These are phyloP conservation scores for Phoxinus phoxinus DNA, from an alignment of 2,113 vertebrate genomes.

Conservation along the genomic window DNA sequence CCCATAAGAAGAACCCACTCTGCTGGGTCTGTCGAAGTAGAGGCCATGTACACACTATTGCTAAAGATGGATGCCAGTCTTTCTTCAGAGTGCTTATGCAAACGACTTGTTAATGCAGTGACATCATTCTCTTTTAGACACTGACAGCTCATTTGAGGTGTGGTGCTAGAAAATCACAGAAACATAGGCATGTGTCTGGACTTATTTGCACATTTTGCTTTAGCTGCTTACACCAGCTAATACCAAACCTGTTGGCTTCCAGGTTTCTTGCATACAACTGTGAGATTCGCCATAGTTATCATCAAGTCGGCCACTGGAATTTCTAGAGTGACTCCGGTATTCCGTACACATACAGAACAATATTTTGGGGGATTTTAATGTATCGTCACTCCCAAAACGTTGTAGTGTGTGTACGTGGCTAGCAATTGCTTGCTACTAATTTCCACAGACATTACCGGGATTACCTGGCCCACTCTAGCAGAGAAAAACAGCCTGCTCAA, in stretches of 20 bases:
- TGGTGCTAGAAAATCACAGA: too few relatives aligned
- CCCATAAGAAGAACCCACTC: not conserved
- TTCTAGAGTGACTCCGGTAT: too few relatives aligned
- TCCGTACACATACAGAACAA: too few relatives aligned
- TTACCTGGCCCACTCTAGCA: constrained; percentile 53
- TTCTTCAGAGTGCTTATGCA: not conserved
- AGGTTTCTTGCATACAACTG: not conserved
- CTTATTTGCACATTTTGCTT: not conserved
- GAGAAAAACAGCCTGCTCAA: constrained; percentile 32
- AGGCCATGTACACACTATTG: not conserved
- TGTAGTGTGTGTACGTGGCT: not conserved
- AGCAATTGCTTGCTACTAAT: constrained; percentile 21
- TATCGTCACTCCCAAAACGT: not conserved
- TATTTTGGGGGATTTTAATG: not conserved
- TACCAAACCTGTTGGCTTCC: not conserved
- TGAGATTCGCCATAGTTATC: not conserved
- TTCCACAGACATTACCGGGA: constrained; percentile 45
- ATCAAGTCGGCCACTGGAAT: not conserved
- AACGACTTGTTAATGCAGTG: not conserved
- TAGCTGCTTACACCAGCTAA: not conserved
- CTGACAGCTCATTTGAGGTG: not conserved
- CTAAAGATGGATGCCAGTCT: not conserved
- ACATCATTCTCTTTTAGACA: not conserved
- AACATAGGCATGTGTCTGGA: not conserved
- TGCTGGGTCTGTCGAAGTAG: not conserved